Base-by-base conservation (phyloP, 2,797 vertebrate genomes). In the Podarcis siculus region DNA sequence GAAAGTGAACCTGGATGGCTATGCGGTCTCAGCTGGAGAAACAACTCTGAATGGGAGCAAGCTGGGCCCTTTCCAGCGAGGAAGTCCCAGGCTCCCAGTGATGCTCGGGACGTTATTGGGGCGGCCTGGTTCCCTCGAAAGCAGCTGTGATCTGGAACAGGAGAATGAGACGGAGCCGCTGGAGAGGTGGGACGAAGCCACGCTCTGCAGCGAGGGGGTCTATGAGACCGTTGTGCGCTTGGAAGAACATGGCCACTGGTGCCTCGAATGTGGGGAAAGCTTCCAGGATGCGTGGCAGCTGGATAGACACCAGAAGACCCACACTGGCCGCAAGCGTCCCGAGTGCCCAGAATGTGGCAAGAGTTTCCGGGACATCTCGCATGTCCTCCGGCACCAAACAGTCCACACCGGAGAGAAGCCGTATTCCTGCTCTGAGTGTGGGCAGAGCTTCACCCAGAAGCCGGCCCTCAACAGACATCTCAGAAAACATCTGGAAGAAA, bases 391-490 rank as follows among this genome's bases (percentile, higher is more conserved):
- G 17, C 89, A 93, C 30, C 87, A 90, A 64, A 84, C 87, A 4
- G 88, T 86, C 79, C 90, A 91, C 45, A 91, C 90, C 0, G 87
- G 89, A 78, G 89, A 91, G 82, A 93, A 89, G 7, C 82, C 90
- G 7, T 89, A 87, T 23, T 82, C 79, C 5, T 93, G 90, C 64
- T 45, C 85, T 1, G 87, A 93, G 39, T 91, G 90, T 4, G 86
- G 81, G 64, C 79, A 86, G 32, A 58, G 42, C 19, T 91, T 89
- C 75, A 86, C 72, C 80, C 87, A 88, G 35, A 91, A 86, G 21
- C 85, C 85, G 1, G 87, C 72, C 4, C 87, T 91, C 9, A 80
- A 69, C 3, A n/a, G 80, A 27, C 90, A 91, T 61, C 58, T 75
- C 25, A 75, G 83, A 23, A 89, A 85, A 32, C 88, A 89, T 55